Percentiles rank a stretch among this genome's conserved stretches.
phyloP scores from a whole-genome alignment of 1,140 invertebrate genomes.

The Diploscapter pachys region DNA sequence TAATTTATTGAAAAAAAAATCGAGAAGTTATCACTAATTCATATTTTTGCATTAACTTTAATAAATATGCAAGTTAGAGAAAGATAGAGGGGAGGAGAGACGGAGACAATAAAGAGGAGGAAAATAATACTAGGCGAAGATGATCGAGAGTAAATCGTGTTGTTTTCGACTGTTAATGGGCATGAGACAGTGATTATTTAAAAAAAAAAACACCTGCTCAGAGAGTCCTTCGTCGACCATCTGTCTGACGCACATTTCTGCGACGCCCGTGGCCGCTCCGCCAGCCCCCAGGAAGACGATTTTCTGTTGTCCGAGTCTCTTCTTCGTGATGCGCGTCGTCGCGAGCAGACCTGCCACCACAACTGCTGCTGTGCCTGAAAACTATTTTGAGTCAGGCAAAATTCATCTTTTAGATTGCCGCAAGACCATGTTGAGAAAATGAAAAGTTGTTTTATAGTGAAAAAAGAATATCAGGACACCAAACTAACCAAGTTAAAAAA shows the following conservation, averaged over 20 bases:
- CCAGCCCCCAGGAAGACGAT: constrained; percentile 88
- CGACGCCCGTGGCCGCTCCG: constrained; percentile 69
- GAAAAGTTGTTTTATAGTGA: no score
- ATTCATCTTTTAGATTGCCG: no score
- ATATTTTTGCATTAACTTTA: no score
- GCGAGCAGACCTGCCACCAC: constrained; percentile 84
- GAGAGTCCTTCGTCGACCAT: constrained; percentile 65
- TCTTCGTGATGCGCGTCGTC: constrained; percentile 74
- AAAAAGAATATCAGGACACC: no score
- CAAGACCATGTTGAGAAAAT: no score
- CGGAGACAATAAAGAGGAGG: background rate
- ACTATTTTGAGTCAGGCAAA: background rate
- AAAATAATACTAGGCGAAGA: background rate
- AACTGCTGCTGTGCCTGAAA: constrained; percentile 79
- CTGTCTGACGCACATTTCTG: constrained; percentile 78
- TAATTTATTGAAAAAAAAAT: background rate
- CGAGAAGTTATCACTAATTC: no score
- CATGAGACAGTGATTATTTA: background rate
- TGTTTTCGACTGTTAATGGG: background rate
- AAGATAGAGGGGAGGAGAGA: no score
- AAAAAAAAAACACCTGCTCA: constrained; percentile 17
- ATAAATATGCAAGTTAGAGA: no score
- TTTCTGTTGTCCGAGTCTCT: constrained; percentile 74
- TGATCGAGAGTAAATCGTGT: background rate
- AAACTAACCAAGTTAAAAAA: no score